Percentiles rank a stretch among this genome's conserved stretches.
phyloP scores from a whole-genome alignment of 92 coral and sea anemone genomes.

The Zoanthus sansibaricus region DNA sequence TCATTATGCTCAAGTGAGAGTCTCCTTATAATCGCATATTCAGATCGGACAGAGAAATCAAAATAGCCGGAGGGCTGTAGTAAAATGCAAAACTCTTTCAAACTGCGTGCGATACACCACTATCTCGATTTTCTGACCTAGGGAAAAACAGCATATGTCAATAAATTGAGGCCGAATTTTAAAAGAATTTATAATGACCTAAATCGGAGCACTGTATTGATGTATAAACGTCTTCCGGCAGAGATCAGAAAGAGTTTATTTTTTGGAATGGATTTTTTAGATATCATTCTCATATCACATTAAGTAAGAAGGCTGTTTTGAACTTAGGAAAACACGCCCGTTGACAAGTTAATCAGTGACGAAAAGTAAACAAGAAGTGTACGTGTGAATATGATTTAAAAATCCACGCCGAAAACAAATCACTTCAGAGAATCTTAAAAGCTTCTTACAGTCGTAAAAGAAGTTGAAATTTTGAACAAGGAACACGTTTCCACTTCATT shows the following conservation, averaged over 20 bases:
- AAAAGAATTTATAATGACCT: not conserved
- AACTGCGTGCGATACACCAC: not conserved
- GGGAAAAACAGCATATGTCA: not conserved
- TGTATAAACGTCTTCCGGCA: conserved; percentile 6
- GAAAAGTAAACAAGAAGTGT: conserved; percentile 1
- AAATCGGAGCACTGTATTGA: not conserved
- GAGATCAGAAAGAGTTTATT: not conserved
- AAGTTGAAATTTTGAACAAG: not conserved
- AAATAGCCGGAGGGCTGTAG: not conserved
- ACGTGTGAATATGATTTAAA: not conserved
- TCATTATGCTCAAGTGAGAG: not conserved
- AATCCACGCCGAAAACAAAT: not conserved
- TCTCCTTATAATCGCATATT: not conserved
- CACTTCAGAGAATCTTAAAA: not conserved
- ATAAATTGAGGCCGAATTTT: not conserved
- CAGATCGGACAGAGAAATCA: not conserved
- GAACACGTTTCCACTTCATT: not conserved
- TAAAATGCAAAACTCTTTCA: not conserved
- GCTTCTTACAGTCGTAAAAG: not conserved
- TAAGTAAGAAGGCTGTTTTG: not conserved
- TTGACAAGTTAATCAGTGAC: not conserved
- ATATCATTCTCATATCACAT: not conserved
- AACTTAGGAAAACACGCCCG: not conserved
- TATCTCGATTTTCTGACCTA: not conserved
- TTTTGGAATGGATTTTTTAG: not conserved